These are phyloP conservation scores for Synergus laeviventris DNA, from an alignment of 2,888 invertebrate species.

Conservation along the genomic window DNA sequence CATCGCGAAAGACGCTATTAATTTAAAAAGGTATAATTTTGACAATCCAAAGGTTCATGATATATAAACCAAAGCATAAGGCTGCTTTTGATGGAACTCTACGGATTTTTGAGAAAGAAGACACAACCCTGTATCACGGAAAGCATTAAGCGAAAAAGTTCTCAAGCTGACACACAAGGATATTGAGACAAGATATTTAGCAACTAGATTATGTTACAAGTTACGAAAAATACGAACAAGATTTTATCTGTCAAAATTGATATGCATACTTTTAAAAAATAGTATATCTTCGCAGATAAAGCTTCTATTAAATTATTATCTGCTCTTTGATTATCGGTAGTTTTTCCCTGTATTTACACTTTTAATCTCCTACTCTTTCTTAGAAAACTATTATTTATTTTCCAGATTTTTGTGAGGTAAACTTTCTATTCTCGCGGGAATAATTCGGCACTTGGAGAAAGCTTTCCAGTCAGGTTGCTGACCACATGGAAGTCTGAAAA, in stretches of 20 bases:
- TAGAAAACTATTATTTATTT: not conserved
- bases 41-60: not conserved
- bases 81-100: not conserved
- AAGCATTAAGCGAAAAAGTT: slow-evolving; percentile 22
- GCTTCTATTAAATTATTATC: slow-evolving; percentile 29
- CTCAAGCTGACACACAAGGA: slow-evolving; percentile 22
- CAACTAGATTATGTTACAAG: slow-evolving; percentile 13
- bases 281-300: slow-evolving; percentile 37
- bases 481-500: not conserved
- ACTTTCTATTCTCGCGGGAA: slow-evolving; percentile 8
- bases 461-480: not conserved
- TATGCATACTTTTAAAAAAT: slow-evolving; percentile 30
- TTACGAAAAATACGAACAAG: not conserved
- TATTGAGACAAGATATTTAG: slow-evolving; percentile 26
- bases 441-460: slow-evolving; percentile 4
- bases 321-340: slow-evolving; percentile 16
- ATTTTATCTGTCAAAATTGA: slow-evolving; percentile 24
- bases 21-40: not conserved
- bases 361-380: not conserved
- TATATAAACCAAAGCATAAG: no score
- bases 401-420: not conserved
- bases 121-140: not conserved
- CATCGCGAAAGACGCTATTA: slow-evolving; percentile 4
- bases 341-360: slow-evolving; percentile 31
- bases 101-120: slow-evolving; percentile 2